Conservation (phyloP, 2,797 vertebrate genomes). For the Orientallactaga sibirica region DNA sequence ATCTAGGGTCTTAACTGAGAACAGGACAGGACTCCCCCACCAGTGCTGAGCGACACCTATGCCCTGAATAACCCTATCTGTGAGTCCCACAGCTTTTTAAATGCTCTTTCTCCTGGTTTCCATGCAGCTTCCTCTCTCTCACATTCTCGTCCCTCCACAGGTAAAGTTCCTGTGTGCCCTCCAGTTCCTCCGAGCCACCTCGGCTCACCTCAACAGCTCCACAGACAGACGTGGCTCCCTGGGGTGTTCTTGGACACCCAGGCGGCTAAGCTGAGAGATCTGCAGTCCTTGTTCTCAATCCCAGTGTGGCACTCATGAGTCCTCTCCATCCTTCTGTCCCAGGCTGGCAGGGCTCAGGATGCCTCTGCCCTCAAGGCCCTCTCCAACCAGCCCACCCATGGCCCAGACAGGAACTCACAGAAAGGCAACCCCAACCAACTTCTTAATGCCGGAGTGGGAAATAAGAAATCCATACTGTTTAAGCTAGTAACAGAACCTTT, state of each 20-base stretch:
- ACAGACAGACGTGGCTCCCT: background rate
- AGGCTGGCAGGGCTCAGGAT: background rate
- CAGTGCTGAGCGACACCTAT: no score
- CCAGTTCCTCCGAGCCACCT: no score
- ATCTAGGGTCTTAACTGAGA: no score
- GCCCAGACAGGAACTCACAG: no score
- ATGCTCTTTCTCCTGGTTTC: background rate
- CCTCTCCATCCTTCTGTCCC: background rate
- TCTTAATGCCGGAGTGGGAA: no score
- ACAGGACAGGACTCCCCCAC: rapidly evolving
- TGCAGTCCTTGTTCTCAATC: background rate
- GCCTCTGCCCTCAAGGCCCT: background rate
- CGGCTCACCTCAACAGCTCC: no score
- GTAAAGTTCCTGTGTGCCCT: no score
- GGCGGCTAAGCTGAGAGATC: background rate
- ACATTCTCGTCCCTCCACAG: background rate
- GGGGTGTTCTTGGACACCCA: background rate
- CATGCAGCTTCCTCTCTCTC: background rate
- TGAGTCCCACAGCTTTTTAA: rapidly evolving
- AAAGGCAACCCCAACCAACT: no score
- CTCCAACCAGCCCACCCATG: background rate
- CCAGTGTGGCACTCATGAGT: background rate
- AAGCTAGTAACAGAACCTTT: no score
- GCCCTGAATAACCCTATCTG: rapidly evolving
- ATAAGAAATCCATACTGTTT: no score